Base-by-base conservation (phyloP, 2,888 invertebrate genomes). In the Rhyacophila evoluta region DNA sequence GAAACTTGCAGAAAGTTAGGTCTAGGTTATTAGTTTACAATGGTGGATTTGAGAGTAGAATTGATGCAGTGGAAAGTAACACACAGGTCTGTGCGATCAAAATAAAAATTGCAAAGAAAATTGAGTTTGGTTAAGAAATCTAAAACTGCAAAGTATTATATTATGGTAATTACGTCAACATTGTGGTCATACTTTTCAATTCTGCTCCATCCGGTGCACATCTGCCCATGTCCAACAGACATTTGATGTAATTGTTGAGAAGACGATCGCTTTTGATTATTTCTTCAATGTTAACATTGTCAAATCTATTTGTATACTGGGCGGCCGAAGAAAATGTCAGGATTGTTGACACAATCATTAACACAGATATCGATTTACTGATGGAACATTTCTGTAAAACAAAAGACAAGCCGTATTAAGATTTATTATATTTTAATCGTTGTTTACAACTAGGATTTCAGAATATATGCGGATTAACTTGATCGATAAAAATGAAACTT, bases 181-280 rank as follows among this genome's bases (percentile, higher is more conserved):
- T 28, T 12, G 29, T 1, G 37, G 1, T 5, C 72, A 8, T 68
- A 80, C 79, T 39, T 80, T 74, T 80, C 5, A 80, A 28, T 55
- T 80, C 77, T 1, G 38, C 33, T 15, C 74, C 79, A 4, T 74
- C 77, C 5, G 12, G 25, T 1, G 72, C 37, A 38, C 78, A 80
- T 11, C 29, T 72, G 8, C 78, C 80, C 33, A 19, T 36, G 36
- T 78, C 75, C 36, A 78, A 33, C 5, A 80, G 41, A 29, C 80
- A 80, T 28, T 75, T 74, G 15, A 38, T 36, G 28, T 80, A 80
- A 10, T 39, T 19, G 12, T 38, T 15, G 12, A 78, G 67, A 2
- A 80, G 12, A 28, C 80, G 72, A 28, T 72, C 38, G 25, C 75
- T 80, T 19, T 38, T 33, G 2, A 80, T 33, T 11, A 80, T 72